Conservation (phyloP, 2,888 invertebrate genomes). For the Nebria salina region DNA sequence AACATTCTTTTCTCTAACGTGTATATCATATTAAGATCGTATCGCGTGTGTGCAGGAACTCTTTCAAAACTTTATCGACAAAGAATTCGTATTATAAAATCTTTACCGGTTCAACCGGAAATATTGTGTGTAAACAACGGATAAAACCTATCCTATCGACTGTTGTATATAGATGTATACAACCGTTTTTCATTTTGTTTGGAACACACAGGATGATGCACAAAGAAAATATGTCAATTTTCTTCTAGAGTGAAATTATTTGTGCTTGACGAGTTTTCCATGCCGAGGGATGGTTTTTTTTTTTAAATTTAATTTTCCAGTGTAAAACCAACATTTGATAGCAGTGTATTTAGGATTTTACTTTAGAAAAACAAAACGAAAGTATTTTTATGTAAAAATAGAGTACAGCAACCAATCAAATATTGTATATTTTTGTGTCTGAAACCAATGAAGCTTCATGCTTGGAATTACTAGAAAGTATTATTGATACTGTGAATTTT, state of each 20-base stretch:
- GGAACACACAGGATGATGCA: slow-evolving; percentile 30
- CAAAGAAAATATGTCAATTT: slow-evolving; percentile 48
- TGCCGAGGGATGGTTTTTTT: slow-evolving; percentile 27
- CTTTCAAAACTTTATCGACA: slow-evolving; percentile 19
- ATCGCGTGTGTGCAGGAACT: slow-evolving; percentile 18
- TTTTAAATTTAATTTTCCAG: slow-evolving; percentile 30
- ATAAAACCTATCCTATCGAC: slow-evolving; percentile 13
- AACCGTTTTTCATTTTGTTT: slow-evolving; percentile 31
- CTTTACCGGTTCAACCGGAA: slow-evolving; percentile 34
- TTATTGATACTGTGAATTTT: slow-evolving; percentile 40
- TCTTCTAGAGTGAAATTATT: slow-evolving; percentile 46
- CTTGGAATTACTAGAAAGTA: slow-evolving; percentile 40
- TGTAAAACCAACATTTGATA: slow-evolving; percentile 14
- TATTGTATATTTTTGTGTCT: slow-evolving; percentile 45
- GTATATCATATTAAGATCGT: neutral
- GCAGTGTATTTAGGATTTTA: neutral
- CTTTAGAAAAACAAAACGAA: neutral
- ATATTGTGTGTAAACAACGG: slow-evolving; percentile 45
- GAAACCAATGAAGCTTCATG: slow-evolving; percentile 34
- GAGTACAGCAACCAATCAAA: slow-evolving; percentile 40
- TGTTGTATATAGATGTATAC: neutral
- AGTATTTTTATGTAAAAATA: slow-evolving; percentile 42
- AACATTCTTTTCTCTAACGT: neutral
- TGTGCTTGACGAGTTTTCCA: slow-evolving; percentile 39
- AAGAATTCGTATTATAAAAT: slow-evolving; percentile 16